Evolutionary conservation across 2,888 invertebrate genomes (phyloP).

Genomic region (Listrodromus nycthemerus): DNA sequence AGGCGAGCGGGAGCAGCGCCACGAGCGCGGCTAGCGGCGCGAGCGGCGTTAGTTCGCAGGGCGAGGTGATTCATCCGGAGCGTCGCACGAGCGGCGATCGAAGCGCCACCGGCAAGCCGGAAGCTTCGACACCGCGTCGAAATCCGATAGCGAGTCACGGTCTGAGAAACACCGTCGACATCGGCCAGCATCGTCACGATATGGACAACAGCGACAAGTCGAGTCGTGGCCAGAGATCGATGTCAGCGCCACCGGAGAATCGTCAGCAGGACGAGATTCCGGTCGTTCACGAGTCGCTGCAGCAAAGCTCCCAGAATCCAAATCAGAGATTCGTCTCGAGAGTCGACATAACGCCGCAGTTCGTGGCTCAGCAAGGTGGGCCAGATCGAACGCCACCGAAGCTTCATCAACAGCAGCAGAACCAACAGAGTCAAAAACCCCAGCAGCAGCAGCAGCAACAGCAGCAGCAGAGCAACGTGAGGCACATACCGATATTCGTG

Average conservation of each 20-base stretch:
- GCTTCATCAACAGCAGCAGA: conserved; percentile 77
- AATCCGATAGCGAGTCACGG: conserved; percentile 88
- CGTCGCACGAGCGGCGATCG: conserved; percentile 36
- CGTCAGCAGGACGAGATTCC: conserved; percentile 80
- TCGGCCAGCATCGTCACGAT: conserved; percentile 88
- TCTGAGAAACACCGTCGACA: conserved; percentile 91
- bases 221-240: conserved; percentile 88
- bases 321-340: conserved; percentile 77
- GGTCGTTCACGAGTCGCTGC: conserved; percentile 74
- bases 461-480: conserved; percentile 87
- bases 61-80: conserved; percentile 69
- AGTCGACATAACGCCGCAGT: conserved; percentile 81
- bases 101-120: conserved; percentile 44
- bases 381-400: conserved; percentile 79
- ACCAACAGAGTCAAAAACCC: conserved; percentile 71
- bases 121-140: conserved; percentile 66
- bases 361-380: conserved; percentile 82
- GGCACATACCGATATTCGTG: conserved; percentile 95
- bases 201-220: conserved; percentile 86
- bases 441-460: conserved; percentile 72
- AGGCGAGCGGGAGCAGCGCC: conserved; percentile 81
- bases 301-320: conserved; percentile 76
- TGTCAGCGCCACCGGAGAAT: conserved; percentile 92
- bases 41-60: conserved; percentile 79
- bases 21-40: conserved; percentile 79